Evolutionary conservation across 1,140 invertebrate species (phyloP), one percentile per base, ranked within the genome.

Genomic region (Cecropterus lyciades): DNA sequence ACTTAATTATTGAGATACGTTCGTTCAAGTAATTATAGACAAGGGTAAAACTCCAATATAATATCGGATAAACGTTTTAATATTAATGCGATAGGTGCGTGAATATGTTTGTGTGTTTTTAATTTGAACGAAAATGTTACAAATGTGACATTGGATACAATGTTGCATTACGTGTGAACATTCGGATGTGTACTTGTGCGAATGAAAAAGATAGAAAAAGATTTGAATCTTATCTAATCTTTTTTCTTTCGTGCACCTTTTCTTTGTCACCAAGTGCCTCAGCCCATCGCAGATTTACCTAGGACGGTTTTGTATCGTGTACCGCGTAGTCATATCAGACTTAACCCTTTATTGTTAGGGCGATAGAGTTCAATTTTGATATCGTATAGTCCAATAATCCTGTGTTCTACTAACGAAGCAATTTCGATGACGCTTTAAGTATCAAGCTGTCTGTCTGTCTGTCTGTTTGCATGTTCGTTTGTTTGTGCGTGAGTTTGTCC

Each of bases 261-360:
- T 42, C 15, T 62, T 51, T 37, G 20, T 75, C 84, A 85, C 81
- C 80, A 85, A 87, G 86, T 89, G 86, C 86, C 84, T 87, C 59
- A 70, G 72, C 65, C 72, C 66, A 27, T 33, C 40, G 65, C 67
- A 70, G 73, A 67, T 56, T 67, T 81, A 75, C 72, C 67, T 7
- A 87, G 84, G 86, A 87, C 87, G 85, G 71, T 75, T 81, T 82
- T n/a, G 77, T 79, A 84, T 80, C 75, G 74, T 72, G 70, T 78
- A 73, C 71, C 75, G 73, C 72, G 72, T 82, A 87, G 75, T 87
- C 81, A 82, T 87, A 87, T 89, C 87, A 82, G 14, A 69, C 49
- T 70, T 69, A 67, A 85, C 67, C 80, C 79, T 75, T 62, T 82
- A 76, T 67, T 53, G 16, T 59, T 65, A 80, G 72, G 70, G 59